Percentiles rank a stretch among this genome's conserved stretches.
phyloP scores from a whole-genome alignment of 2,888 invertebrate species.

The Lapara coniferarum region DNA sequence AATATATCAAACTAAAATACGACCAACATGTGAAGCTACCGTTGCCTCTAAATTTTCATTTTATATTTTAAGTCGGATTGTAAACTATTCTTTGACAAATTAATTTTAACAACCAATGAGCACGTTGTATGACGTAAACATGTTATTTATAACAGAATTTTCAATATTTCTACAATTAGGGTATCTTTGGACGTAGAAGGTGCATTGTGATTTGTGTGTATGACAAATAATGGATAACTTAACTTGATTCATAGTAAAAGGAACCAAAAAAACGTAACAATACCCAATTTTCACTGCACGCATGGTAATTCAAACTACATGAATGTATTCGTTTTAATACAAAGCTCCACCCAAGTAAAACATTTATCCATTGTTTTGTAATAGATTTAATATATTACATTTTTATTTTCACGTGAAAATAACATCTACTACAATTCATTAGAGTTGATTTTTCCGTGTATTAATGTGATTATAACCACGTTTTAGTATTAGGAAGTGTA shows the following conservation, averaged over 20 bases:
- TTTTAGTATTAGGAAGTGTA: conserved; percentile 35
- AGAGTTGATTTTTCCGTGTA: conserved; percentile 43
- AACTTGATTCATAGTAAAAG: conserved; percentile 35
- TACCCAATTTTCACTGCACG: conserved; percentile 52
- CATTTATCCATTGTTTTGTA: conserved; percentile 48
- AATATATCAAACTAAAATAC: too few species aligned
- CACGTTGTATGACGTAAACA: background rate
- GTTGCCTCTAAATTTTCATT: background rate
- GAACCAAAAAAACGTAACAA: conserved; percentile 32
- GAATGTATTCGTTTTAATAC: conserved; percentile 73
- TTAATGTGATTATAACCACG: conserved; percentile 37
- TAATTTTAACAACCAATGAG: background rate
- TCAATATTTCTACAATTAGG: background rate
- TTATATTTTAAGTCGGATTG: background rate
- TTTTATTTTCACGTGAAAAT: background rate
- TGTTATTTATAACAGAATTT: background rate
- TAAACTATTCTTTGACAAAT: background rate
- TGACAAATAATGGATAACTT: conserved; percentile 30
- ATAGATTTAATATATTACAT: conserved; percentile 47
- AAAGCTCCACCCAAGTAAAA: conserved; percentile 68
- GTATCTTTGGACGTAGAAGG: background rate
- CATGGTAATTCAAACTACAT: conserved; percentile 61
- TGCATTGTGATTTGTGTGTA: conserved; percentile 1
- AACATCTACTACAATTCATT: conserved; percentile 42
- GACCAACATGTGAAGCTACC: too few species aligned